Conservation (phyloP, 2,797 vertebrate species). For the Xenopus petersii region DNA sequence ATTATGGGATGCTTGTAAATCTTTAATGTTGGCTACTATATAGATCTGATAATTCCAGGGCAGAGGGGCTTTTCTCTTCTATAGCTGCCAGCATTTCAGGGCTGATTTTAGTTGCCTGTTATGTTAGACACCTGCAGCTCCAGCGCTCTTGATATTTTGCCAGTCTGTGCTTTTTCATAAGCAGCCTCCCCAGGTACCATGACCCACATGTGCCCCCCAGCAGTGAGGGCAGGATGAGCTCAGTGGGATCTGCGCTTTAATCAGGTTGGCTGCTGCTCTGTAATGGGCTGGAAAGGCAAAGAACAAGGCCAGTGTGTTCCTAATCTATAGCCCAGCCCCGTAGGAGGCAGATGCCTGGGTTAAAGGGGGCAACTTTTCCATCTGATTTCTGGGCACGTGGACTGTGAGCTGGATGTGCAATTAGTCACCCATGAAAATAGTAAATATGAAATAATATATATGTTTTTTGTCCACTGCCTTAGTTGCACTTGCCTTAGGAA, state of each 20-base stretch:
- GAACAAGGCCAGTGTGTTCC: conserved; percentile 13
- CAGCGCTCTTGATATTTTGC: neutral
- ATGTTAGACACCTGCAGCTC: conserved; percentile 11
- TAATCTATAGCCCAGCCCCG: neutral
- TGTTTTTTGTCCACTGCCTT: no score
- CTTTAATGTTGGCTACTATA: no score
- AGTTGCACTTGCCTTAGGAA: no score
- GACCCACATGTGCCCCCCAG: conserved; percentile 11
- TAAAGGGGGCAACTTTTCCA: no score
- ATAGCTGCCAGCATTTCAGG: neutral
- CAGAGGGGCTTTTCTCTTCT: conserved; percentile 1
- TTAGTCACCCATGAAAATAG: no score
- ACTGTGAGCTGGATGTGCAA: no score
- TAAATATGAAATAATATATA: no score
- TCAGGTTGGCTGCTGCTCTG: conserved; percentile 18
- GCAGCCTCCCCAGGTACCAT: conserved; percentile 23
- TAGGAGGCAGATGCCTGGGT: neutral
- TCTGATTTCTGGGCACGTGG: no score
- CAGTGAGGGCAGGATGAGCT: conserved; percentile 32
- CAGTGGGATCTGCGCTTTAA: conserved; percentile 43
- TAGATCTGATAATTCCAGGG: no score
- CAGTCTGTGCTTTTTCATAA: neutral
- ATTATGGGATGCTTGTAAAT: no score
- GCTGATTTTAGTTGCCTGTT: conserved; percentile 15
- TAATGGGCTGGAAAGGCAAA: conserved; percentile 41